Conservation (phyloP, 92 coral and sea anemone species). For the Umimayanthus kanabou region DNA sequence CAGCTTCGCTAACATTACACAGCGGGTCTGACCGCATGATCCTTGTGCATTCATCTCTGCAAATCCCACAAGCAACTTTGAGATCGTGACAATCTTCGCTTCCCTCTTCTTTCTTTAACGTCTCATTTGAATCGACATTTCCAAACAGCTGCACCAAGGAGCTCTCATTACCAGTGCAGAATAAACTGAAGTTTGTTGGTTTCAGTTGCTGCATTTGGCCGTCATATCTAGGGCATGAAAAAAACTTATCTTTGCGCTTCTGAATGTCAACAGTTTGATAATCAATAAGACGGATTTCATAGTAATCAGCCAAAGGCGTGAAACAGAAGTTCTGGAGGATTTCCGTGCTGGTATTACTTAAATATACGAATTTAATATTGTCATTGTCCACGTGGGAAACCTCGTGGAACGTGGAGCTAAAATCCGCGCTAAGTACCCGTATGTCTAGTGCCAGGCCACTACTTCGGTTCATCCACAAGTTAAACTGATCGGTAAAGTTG, state of each 20-base stretch:
- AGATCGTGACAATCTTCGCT: conserved; percentile 44
- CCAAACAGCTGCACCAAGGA: conserved; percentile 65
- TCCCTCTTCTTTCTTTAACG: conserved; percentile 57
- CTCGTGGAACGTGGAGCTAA: conserved; percentile 72
- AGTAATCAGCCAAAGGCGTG: conserved; percentile 68
- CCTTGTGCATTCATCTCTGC: conserved; percentile 59
- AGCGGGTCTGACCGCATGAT: conserved; percentile 46
- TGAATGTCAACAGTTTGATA: conserved; percentile 49
- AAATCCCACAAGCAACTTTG: conserved; percentile 52
- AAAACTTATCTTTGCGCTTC: conserved; percentile 36
- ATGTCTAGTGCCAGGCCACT: conserved; percentile 66
- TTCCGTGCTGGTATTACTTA: not conserved
- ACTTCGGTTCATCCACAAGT: conserved; percentile 73
- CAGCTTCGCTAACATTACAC: conserved; percentile 50
- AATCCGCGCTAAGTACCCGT: conserved; percentile 51
- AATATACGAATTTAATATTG: conserved; percentile 41
- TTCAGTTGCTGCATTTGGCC: not conserved
- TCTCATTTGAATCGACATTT: conserved; percentile 27
- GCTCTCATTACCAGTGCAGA: conserved; percentile 65
- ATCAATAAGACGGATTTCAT: conserved; percentile 39
- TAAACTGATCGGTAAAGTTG: conserved; percentile 46
- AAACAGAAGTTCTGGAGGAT: conserved; percentile 52
- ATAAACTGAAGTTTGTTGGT: conserved; percentile 35
- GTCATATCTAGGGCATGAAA: conserved; percentile 65
- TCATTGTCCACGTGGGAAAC: conserved; percentile 59